Percentiles rank a stretch among this genome's conserved stretches.
phyloP scores from a whole-genome alignment of 92 coral and sea anemone genomes.

The Porites divaricata region DNA sequence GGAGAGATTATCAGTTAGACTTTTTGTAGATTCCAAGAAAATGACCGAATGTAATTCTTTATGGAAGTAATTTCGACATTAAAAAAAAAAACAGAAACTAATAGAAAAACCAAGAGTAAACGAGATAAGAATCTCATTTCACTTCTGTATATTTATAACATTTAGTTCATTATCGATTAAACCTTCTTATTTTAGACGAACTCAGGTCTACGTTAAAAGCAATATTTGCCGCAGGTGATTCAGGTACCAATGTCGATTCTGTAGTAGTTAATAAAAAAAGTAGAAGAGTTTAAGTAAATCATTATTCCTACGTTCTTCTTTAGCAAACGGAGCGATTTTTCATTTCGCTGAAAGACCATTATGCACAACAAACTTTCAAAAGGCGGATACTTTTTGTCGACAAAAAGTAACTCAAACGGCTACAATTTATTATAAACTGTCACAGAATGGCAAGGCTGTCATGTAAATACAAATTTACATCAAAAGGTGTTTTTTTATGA shows the following conservation, averaged over 20 bases:
- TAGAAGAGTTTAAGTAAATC: neutral
- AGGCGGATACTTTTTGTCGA: slow-evolving; percentile 25
- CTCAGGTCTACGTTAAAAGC: neutral
- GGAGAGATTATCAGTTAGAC: too few relatives aligned
- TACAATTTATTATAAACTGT: neutral
- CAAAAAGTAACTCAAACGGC: slow-evolving; percentile 9
- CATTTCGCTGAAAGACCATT: neutral
- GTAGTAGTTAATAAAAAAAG: neutral
- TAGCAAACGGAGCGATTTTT: slow-evolving; percentile 1
- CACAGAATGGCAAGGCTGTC: neutral
- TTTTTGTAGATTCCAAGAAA: too few relatives aligned
- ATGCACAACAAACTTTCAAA: neutral
- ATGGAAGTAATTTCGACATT: too few relatives aligned
- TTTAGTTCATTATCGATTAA: too few relatives aligned
- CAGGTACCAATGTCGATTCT: neutral
- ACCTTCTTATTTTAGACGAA: neutral
- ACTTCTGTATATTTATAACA: too few relatives aligned
- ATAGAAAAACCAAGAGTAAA: too few relatives aligned
- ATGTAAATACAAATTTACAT: neutral
- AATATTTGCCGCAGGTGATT: neutral
- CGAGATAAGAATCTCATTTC: too few relatives aligned
- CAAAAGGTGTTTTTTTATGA: neutral
- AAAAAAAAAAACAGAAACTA: too few relatives aligned
- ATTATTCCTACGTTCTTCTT: neutral
- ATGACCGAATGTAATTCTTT: too few relatives aligned